Percentiles rank a stretch among this genome's conserved stretches.
Evolutionary conservation across 2,113 vertebrate species (phyloP).

Genomic region (Eubucco bourcierii): DNA sequence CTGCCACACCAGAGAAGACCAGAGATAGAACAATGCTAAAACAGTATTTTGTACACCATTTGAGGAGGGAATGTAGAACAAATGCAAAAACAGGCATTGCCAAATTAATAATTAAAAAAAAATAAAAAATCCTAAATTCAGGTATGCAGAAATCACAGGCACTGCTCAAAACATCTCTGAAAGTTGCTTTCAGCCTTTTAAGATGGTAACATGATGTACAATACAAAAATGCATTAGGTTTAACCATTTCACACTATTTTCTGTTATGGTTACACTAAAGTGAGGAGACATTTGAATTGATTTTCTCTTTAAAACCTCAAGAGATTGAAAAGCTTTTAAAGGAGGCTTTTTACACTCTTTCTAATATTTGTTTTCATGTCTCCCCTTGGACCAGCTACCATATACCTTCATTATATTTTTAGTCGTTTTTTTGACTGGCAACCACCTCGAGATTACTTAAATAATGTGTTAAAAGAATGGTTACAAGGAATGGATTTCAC

Average conservation of each 20-base stretch:
- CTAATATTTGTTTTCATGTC: slow-evolving; percentile 47
- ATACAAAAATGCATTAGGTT: slow-evolving; percentile 2
- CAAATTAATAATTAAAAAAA: too few relatives aligned
- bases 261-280: not conserved
- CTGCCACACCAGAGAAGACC: not conserved
- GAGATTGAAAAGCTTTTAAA: slow-evolving; percentile 64
- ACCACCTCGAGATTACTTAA: not conserved
- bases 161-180: not conserved
- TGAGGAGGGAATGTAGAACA: not conserved
- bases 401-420: slow-evolving; percentile 35
- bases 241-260: slow-evolving; percentile 9
- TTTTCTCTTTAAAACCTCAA: slow-evolving; percentile 38
- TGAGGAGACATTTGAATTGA: slow-evolving; percentile 1
- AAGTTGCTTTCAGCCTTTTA: not conserved
- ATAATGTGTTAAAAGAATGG: slow-evolving; percentile 26
- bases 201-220: not conserved
- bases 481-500: not conserved
- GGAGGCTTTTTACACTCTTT: slow-evolving; percentile 38
- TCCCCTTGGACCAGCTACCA: not conserved
- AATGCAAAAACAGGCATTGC: not conserved
- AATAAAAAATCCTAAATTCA: not conserved
- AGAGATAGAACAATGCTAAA: not conserved
- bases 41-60: not conserved
- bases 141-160: not conserved
- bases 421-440: not conserved